Evolutionary conservation across 37 sponge, comb jelly and placozoan genomes (phyloP).

Genomic region (Chondrosia reniformis): DNA sequence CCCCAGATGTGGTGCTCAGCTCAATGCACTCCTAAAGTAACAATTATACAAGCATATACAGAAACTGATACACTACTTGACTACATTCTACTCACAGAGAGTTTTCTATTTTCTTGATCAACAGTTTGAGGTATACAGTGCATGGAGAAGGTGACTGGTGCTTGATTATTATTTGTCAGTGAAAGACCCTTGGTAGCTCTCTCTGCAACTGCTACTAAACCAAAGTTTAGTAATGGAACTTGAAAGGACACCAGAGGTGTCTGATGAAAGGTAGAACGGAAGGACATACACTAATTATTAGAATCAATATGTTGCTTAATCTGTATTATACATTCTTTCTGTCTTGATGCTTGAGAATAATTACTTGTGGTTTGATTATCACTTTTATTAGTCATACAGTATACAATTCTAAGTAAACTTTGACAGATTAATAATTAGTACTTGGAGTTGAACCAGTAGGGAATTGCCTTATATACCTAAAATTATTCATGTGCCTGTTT

Average conservation of each 20-base stretch:
- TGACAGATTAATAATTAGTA: too few species aligned
- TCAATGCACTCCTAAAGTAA: slow-evolving; percentile 1
- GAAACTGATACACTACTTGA: not conserved
- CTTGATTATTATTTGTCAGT: slow-evolving; percentile 34
- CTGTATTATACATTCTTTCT: too few species aligned
- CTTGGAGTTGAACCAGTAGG: too few species aligned
- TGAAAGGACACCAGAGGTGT: slow-evolving; percentile 32
- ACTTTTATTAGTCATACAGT: too few species aligned
- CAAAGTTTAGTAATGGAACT: slow-evolving; percentile 42
- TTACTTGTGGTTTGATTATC: too few species aligned
- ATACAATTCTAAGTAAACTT: too few species aligned
- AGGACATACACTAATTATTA: not conserved
- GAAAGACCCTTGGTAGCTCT: slow-evolving; percentile 10
- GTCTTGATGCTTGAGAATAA: too few species aligned
- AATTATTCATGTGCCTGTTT: too few species aligned
- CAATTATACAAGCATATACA: not conserved
- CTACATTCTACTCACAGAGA: not conserved
- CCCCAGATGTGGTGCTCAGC: not conserved
- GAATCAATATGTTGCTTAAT: too few species aligned
- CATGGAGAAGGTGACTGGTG: slow-evolving; percentile 8
- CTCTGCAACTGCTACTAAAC: slow-evolving; percentile 44
- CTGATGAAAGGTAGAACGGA: slow-evolving; percentile 16
- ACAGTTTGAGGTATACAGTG: not conserved
- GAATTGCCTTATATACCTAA: too few species aligned
- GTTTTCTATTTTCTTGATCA: not conserved